Percentiles rank a stretch among this genome's conserved stretches.
Conservation (phyloP, 2,888 invertebrate species). For the Unio pictorum region DNA sequence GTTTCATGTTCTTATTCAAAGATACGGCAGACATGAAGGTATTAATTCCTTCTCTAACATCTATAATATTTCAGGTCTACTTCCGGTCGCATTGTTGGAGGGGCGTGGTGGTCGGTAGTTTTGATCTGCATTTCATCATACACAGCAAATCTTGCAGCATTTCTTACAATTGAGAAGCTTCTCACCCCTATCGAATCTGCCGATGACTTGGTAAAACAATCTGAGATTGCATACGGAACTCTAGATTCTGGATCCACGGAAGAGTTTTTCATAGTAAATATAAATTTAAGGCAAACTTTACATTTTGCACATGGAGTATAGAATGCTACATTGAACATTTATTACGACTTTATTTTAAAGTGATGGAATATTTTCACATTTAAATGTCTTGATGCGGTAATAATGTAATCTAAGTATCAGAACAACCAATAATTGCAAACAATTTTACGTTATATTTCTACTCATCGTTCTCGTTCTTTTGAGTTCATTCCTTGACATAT, state of each 20-base stretch:
- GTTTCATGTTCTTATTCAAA: too few relatives aligned
- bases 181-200: conserved; percentile 93
- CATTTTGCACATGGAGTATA: not conserved
- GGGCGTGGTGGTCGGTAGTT: conserved; percentile 99
- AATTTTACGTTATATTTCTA: too few relatives aligned
- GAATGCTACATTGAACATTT: too few relatives aligned
- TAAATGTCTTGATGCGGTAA: too few relatives aligned
- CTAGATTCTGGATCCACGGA: conserved; percentile 83
- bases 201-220: conserved; percentile 89
- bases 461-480: too few relatives aligned
- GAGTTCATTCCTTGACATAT: too few relatives aligned
- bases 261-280: conserved; percentile 86
- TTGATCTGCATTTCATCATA: conserved; percentile 97
- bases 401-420: too few relatives aligned
- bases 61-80: conserved; percentile 77
- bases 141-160: conserved; percentile 95
- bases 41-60: too few relatives aligned
- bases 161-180: conserved; percentile 96
- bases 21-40: too few relatives aligned
- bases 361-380: too few relatives aligned
- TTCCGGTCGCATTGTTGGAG: conserved; percentile 94
- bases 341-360: too few relatives aligned
- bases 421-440: too few relatives aligned
- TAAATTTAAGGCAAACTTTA: not conserved
- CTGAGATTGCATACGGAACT: conserved; percentile 77